Evolutionary conservation across 2,888 invertebrate genomes (phyloP).

Genomic region (Meghimatium bilineatum): DNA sequence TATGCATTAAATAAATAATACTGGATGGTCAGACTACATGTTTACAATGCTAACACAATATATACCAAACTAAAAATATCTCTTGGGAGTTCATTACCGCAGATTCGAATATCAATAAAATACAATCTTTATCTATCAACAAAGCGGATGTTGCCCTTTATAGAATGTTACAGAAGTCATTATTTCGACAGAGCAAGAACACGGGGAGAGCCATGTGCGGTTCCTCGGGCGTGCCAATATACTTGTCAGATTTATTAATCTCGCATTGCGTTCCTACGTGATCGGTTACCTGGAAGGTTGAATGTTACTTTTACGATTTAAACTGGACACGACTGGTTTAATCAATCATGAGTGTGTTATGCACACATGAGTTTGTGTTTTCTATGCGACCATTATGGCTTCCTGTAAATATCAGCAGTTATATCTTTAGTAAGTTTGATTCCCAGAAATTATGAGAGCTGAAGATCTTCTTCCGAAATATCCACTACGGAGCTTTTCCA

Average conservation of each 20-base stretch:
- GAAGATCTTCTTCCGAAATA: too few relatives aligned
- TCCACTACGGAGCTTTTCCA: too few relatives aligned
- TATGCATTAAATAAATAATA: too few relatives aligned
- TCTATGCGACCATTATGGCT: too few relatives aligned
- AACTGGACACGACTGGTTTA: not conserved
- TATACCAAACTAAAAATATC: too few relatives aligned
- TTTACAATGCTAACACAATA: too few relatives aligned
- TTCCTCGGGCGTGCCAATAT: not conserved
- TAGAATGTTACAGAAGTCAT: constrained; percentile 3
- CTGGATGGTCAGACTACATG: too few relatives aligned
- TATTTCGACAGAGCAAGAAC: not conserved
- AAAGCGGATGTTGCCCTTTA: not conserved
- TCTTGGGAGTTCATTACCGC: not conserved
- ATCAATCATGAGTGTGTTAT: not conserved
- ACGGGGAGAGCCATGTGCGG: not conserved
- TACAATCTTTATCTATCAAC: constrained; percentile 2
- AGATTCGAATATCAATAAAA: not conserved
- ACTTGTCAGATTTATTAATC: not conserved
- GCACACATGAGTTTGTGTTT: too few relatives aligned
- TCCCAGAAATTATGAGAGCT: too few relatives aligned
- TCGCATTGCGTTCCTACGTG: not conserved
- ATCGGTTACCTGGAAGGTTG: not conserved
- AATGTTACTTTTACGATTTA: not conserved
- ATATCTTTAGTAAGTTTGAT: too few relatives aligned
- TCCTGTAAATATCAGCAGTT: too few relatives aligned